phyloP scores from a whole-genome alignment of 2,888 invertebrate genomes.

The Margaritifera margaritifera region DNA sequence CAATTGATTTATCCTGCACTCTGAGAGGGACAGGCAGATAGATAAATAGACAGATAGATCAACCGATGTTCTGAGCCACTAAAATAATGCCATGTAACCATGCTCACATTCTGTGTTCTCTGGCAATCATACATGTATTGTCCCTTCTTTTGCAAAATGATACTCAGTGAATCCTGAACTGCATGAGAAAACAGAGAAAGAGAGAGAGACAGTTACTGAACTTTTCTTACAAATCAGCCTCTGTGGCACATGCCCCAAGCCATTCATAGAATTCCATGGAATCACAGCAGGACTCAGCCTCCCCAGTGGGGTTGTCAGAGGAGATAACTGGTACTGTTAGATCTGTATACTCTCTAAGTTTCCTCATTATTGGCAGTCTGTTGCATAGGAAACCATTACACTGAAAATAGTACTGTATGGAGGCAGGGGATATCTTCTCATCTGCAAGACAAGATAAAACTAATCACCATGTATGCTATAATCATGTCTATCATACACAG shows the following conservation, averaged over 20 bases:
- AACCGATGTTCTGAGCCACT: too few relatives aligned
- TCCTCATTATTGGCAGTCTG: conserved; percentile 23
- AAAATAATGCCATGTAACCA: too few relatives aligned
- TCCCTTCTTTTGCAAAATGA: too few relatives aligned
- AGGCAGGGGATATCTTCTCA: conserved; percentile 55
- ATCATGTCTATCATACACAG: not conserved
- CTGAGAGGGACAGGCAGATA: too few relatives aligned
- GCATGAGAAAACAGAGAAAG: too few relatives aligned
- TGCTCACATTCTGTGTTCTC: too few relatives aligned
- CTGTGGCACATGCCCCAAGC: conserved; percentile 63
- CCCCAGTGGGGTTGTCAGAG: conserved; percentile 5
- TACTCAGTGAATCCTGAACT: too few relatives aligned
- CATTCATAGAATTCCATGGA: conserved; percentile 61
- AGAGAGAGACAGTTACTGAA: too few relatives aligned
- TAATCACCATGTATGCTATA: not conserved
- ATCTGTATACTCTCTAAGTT: conserved; percentile 28
- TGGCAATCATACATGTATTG: too few relatives aligned
- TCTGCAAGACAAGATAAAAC: conserved; percentile 44
- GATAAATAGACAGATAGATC: too few relatives aligned
- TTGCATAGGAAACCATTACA: conserved; percentile 38
- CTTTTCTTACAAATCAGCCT: conserved; percentile 40
- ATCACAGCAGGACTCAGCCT: conserved; percentile 13
- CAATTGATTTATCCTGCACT: too few relatives aligned
- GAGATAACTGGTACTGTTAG: conserved; percentile 31
- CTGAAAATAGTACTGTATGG: conserved; percentile 57